Base-by-base conservation (phyloP, 2,113 vertebrate genomes). In the Platysternon megacephalum region DNA sequence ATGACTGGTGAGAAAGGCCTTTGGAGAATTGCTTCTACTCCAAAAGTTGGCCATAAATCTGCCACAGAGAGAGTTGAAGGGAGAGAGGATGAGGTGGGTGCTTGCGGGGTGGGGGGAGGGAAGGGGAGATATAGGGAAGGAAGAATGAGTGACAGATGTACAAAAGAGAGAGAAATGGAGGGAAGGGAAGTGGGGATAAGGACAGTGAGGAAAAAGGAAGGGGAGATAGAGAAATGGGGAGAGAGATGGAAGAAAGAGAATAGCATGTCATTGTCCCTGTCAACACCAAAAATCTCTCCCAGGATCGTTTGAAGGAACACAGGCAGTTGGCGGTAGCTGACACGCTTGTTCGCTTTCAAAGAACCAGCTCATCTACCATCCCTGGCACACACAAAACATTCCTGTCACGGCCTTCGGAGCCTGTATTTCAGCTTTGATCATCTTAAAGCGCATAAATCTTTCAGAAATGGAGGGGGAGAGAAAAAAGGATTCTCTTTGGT, bases 291-390 rank as follows among this genome's bases (percentile, higher is more conserved):
- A 94, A 84, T 52, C 68, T 89, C 95, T 96, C 92, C 53, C 85
- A 93, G 93, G 94, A 44, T 94, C 94, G 98, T 98, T 97, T 98
- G 98, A 98, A 98, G 97, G 95, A 89, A 91, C 76, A 51, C 81
- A 87, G 94, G 94, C 32, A 16, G 96, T 65, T 81, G 8, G 87
- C 79, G 84, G 93, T 39, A 97, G 94, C 97, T 97, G 96, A 98
- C 97, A 97, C 96, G 96, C 92, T 93, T 79, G 55, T 86, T 95
- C 93, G 90, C 95, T 97, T 98, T 98, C 98, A 98, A 98, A 98
- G 97, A 95, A 95, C 89, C 96, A 95, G 94, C 92, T 93, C 84
- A 1, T 81, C 90, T n/a, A 52, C 96, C 61, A 80, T 93, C 95
- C 89, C 93, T 39, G 91, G 96, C 96, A 97, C 96, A 95, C 74